phyloP scores from a whole-genome alignment of 2,113 vertebrate genomes.

The Myrmecobius fasciatus region DNA sequence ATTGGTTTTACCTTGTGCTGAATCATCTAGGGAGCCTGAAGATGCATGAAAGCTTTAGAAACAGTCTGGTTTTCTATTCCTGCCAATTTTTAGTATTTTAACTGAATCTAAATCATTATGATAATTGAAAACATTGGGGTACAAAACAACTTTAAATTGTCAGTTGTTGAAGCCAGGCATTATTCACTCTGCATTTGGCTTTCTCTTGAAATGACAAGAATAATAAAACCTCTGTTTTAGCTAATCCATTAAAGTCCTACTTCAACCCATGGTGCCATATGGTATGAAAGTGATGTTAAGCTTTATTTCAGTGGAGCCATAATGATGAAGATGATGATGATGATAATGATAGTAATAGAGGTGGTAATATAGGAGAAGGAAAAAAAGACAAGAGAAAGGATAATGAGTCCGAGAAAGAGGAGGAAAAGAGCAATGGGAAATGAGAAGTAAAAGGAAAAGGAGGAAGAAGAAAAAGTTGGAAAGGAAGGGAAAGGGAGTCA shows the following conservation, averaged over 20 bases:
- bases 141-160: conserved; percentile 13
- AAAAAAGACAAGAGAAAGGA: neutral
- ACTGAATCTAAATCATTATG: neutral
- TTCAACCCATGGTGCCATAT: neutral
- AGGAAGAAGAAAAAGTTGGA: neutral
- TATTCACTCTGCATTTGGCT: neutral
- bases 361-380: neutral
- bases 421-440: neutral
- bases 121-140: neutral
- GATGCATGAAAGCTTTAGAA: neutral
- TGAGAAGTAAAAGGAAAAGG: neutral
- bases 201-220: neutral
- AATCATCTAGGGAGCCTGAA: neutral
- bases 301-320: neutral
- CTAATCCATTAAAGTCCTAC: neutral
- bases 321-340: neutral
- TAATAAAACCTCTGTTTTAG: neutral
- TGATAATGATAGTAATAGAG: neutral
- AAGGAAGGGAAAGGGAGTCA: neutral
- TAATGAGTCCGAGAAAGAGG: neutral
- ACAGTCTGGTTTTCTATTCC: neutral
- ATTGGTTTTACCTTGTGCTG: neutral
- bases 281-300: neutral
- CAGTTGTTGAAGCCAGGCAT: neutral
- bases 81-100: neutral